These are phyloP conservation scores for Ceratitis capitata DNA, from an alignment of 1,140 invertebrate species.

Conservation along the genomic window DNA sequence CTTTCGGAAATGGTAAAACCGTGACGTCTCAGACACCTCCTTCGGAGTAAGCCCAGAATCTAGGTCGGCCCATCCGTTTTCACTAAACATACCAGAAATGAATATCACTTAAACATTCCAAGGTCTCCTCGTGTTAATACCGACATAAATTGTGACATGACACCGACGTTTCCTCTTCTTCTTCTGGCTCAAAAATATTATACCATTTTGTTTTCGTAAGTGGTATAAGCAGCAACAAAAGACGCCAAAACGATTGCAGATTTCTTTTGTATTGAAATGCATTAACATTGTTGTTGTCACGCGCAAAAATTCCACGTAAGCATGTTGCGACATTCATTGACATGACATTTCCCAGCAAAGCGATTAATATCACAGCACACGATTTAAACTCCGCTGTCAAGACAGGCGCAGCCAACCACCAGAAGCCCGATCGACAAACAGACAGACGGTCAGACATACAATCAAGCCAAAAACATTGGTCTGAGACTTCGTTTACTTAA, in stretches of 20 bases:
- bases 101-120: too few relatives aligned
- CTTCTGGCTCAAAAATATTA: too few relatives aligned
- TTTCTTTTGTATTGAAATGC: not conserved
- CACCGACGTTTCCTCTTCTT: too few relatives aligned
- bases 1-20: too few relatives aligned
- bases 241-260: not conserved
- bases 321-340: conserved; percentile 63
- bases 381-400: conserved; percentile 44
- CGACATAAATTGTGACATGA: too few relatives aligned
- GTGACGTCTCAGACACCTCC: too few relatives aligned
- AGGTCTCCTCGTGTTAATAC: too few relatives aligned
- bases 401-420: not conserved
- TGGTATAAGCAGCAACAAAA: not conserved
- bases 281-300: conserved; percentile 10
- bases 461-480: not conserved
- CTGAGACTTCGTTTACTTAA: conserved; percentile 41
- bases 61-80: too few relatives aligned
- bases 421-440: too few relatives aligned
- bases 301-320: conserved; percentile 51
- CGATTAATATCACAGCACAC: conserved; percentile 64
- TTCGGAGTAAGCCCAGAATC: too few relatives aligned
- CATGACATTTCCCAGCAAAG: conserved; percentile 63
- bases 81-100: too few relatives aligned
- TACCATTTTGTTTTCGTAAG: not conserved
- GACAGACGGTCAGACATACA: too few relatives aligned